phyloP scores from a whole-genome alignment of 2,113 vertebrate genomes.

The Neogale vison region DNA sequence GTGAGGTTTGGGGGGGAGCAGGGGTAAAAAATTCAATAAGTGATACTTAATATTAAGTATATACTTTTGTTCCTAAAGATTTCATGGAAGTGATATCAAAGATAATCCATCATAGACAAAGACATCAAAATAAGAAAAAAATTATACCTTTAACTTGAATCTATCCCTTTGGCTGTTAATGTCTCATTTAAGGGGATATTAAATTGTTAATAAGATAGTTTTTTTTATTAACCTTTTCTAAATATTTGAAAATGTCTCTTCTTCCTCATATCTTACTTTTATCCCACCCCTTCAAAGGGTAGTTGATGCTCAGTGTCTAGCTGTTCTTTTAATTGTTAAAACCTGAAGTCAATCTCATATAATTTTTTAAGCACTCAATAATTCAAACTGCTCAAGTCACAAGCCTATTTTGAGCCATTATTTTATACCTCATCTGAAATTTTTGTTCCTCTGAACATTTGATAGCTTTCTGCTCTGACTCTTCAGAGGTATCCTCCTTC shows the following conservation, averaged over 20 bases:
- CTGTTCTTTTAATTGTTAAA: not conserved
- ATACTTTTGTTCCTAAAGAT: not conserved
- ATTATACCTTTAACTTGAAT: not conserved
- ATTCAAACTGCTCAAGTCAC: not conserved
- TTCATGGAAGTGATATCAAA: slow-evolving; percentile 7
- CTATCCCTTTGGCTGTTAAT: not conserved
- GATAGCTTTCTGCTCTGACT: not conserved
- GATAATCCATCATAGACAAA: not conserved
- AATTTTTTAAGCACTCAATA: not conserved
- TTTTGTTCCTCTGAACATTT: not conserved
- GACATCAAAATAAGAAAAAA: not conserved
- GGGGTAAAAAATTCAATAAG: not conserved
- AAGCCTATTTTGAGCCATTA: not conserved
- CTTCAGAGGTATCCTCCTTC: not conserved
- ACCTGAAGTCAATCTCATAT: not conserved
- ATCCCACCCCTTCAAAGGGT: not conserved
- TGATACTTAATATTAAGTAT: not conserved
- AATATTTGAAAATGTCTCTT: not conserved
- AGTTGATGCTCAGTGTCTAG: not conserved
- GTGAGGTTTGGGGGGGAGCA: not conserved
- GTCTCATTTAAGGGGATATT: not conserved
- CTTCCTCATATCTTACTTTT: not conserved
- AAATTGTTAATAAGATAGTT: not conserved
- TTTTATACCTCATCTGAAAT: not conserved
- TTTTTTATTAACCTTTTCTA: not conserved